These are phyloP conservation scores for Aphelenchoides avenae DNA, from an alignment of 1,140 invertebrate genomes.

Conservation along the genomic window DNA sequence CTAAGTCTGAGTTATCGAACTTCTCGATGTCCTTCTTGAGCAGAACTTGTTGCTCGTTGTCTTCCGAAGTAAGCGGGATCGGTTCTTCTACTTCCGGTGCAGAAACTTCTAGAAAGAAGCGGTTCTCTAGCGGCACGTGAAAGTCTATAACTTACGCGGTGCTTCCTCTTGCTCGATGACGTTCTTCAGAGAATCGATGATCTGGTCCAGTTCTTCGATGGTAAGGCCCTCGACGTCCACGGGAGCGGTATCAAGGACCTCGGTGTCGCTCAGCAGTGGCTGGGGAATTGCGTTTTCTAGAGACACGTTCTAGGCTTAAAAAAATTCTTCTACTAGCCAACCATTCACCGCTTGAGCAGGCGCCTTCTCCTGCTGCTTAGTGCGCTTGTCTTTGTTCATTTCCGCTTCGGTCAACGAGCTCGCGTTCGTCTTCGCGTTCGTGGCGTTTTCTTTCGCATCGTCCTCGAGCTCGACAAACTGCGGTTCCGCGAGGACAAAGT, in stretches of 20 bases:
- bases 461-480: slow-evolving; percentile 1
- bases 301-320: too few species aligned
- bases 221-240: too few species aligned
- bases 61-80: slow-evolving; percentile 41
- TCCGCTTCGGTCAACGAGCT: background rate
- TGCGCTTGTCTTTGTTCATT: background rate
- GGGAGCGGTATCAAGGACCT: too few species aligned
- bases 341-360: too few species aligned
- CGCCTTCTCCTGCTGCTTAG: slow-evolving; percentile 3
- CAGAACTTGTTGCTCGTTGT: slow-evolving; percentile 32
- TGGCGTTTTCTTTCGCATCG: background rate
- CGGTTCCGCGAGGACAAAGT: background rate
- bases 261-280: too few species aligned
- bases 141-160: too few species aligned
- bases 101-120: slow-evolving; percentile 21
- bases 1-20: slow-evolving; percentile 52
- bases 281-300: too few species aligned
- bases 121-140: background rate
- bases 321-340: too few species aligned
- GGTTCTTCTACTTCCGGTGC: slow-evolving; percentile 49
- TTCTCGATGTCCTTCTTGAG: slow-evolving; percentile 56
- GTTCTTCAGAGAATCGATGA: slow-evolving; percentile 34
- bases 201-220: slow-evolving; percentile 29
- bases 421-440: slow-evolving; percentile 6
- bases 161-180: slow-evolving; percentile 25